phyloP scores from a whole-genome alignment of 2,888 invertebrate species.

The Dynastes grantii region DNA sequence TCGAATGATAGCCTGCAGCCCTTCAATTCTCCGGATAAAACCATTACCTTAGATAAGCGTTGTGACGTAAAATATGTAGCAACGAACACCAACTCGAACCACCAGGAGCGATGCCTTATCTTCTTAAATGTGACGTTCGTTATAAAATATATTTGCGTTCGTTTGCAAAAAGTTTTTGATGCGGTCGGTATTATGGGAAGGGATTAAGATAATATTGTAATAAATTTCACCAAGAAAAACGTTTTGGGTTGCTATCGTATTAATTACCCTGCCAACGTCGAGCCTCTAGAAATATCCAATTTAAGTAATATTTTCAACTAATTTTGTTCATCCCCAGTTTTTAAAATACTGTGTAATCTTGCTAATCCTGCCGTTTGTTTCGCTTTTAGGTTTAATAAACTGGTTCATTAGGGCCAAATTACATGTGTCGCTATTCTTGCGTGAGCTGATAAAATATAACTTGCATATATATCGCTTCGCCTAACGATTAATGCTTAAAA shows the following conservation, averaged over 20 bases:
- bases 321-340: slow-evolving; percentile 15
- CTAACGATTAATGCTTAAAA: background rate
- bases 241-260: slow-evolving; percentile 35
- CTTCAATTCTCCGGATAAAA: slow-evolving; percentile 48
- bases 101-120: slow-evolving; percentile 32
- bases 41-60: slow-evolving; percentile 46
- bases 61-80: slow-evolving; percentile 47
- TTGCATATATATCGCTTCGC: background rate
- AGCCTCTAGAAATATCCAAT: slow-evolving; percentile 22
- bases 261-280: slow-evolving; percentile 16
- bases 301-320: slow-evolving; percentile 36
- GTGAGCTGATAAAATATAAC: background rate
- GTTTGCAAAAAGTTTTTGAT: slow-evolving; percentile 48
- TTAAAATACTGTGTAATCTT: slow-evolving; percentile 29
- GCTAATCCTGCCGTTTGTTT: slow-evolving; percentile 14
- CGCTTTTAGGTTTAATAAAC: slow-evolving; percentile 18
- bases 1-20: slow-evolving; percentile 45
- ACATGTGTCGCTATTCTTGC: background rate
- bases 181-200: slow-evolving; percentile 37
- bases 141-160: slow-evolving; percentile 46
- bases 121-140: slow-evolving; percentile 46
- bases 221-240: slow-evolving; percentile 40
- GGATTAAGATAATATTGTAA: slow-evolving; percentile 45
- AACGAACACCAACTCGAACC: slow-evolving; percentile 24
- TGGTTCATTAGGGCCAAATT: slow-evolving; percentile 3